These are phyloP conservation scores for Cololabis saira DNA, from an alignment of 2,113 vertebrate genomes.

Conservation along the genomic window DNA sequence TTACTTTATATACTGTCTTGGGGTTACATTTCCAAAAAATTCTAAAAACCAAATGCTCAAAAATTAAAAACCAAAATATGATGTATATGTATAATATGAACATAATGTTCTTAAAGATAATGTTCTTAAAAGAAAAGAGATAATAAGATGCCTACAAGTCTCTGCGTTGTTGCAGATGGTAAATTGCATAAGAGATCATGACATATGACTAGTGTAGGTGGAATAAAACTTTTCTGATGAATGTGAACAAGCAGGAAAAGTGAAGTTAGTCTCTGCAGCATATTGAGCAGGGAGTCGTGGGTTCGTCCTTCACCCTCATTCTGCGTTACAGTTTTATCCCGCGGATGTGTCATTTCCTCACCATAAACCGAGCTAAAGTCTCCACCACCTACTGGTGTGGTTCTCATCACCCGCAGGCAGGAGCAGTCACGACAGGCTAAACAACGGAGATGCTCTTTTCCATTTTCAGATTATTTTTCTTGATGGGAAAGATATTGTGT, in stretches of 20 bases:
- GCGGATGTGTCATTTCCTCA: constrained; percentile 2
- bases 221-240: constrained; percentile 8
- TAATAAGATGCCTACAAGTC: not conserved
- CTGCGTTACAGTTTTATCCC: constrained; percentile 9
- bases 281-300: constrained; percentile 5
- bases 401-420: not conserved
- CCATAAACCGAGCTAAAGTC: constrained; percentile 1
- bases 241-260: constrained; percentile 17
- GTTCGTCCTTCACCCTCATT: constrained; percentile 15
- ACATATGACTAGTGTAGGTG: constrained; percentile 1
- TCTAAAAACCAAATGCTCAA: too few relatives aligned
- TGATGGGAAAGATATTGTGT: too few relatives aligned
- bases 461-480: too few relatives aligned
- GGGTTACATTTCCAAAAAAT: too few relatives aligned
- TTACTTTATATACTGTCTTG: too few relatives aligned
- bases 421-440: not conserved
- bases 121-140: too few relatives aligned
- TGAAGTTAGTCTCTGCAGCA: constrained; percentile 9
- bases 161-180: not conserved
- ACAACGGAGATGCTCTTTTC: not conserved
- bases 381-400: constrained; percentile 3
- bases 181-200: constrained; percentile 1
- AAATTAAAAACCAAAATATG: too few relatives aligned
- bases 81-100: too few relatives aligned
- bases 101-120: too few relatives aligned